A percentile compares a stretch with the other conserved stretches of the same genome.
Conservation (phyloP, 2,797 vertebrate species). For the Okamejei kenojei region DNA sequence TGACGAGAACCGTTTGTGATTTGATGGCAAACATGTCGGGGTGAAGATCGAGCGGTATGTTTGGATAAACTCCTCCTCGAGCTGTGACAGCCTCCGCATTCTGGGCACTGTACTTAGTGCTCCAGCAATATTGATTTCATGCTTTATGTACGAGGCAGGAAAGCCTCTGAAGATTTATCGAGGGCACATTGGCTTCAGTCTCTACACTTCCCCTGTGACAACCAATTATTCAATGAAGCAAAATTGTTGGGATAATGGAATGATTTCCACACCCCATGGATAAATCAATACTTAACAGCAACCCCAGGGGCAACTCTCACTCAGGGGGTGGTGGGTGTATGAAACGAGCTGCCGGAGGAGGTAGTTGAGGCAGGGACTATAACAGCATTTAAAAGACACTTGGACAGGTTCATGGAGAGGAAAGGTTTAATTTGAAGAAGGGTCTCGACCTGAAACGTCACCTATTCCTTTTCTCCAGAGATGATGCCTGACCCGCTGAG, state of each 20-base stretch:
- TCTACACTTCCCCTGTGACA: background rate
- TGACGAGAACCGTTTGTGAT: background rate
- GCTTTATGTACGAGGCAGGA: background rate
- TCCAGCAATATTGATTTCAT: slow-evolving; percentile 16
- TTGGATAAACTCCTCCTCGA: background rate
- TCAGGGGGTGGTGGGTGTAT: too few species aligned
- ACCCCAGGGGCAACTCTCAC: too few species aligned
- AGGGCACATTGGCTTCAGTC: background rate
- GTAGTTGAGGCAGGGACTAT: too few species aligned
- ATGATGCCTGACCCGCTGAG: too few species aligned
- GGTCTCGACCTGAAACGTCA: too few species aligned
- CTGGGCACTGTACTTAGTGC: background rate
- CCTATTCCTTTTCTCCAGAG: too few species aligned
- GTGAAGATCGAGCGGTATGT: background rate
- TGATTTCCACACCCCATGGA: background rate
- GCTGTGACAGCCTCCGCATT: background rate
- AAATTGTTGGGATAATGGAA: background rate
- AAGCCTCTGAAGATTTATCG: background rate
- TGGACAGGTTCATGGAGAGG: too few species aligned
- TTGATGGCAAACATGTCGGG: background rate
- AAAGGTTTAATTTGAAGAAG: too few species aligned
- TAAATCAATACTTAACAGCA: too few species aligned
- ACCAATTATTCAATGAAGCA: background rate
- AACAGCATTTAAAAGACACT: too few species aligned
- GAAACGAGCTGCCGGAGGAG: too few species aligned